Evolutionary conservation across 2,113 vertebrate genomes (phyloP).

Genomic region (Poeciliopsis prolifica): DNA sequence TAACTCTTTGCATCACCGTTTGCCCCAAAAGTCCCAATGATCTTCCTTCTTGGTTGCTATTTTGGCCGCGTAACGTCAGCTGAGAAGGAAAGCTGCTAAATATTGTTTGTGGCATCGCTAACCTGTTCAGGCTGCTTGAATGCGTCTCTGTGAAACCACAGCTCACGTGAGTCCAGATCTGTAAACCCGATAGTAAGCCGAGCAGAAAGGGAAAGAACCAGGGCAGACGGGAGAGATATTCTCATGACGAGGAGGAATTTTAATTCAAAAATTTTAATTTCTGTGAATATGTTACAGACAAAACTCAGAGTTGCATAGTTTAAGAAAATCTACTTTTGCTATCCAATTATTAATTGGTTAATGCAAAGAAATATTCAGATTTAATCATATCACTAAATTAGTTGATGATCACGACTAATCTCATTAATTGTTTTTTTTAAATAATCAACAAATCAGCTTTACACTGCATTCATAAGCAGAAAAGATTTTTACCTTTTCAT

Average conservation of each 20-base stretch:
- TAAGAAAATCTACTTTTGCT: too few species aligned
- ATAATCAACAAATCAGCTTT: too few species aligned
- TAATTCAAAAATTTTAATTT: too few species aligned
- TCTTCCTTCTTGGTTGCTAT: neutral
- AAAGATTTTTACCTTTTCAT: too few species aligned
- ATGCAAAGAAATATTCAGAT: too few species aligned
- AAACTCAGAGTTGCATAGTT: too few species aligned
- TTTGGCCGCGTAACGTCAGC: neutral
- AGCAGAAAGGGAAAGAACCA: constrained; percentile 3
- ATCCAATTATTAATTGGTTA: too few species aligned
- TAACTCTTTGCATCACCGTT: neutral
- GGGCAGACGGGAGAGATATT: neutral
- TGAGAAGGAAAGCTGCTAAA: neutral
- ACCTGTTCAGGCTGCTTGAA: neutral
- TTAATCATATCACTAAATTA: too few species aligned
- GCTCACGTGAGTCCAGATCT: constrained; percentile 22
- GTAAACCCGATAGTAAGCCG: neutral
- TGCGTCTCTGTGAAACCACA: neutral
- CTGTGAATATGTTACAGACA: too few species aligned
- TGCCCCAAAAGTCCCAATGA: neutral
- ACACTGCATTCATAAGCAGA: too few species aligned
- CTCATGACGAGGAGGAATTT: neutral
- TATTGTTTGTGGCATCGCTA: neutral
- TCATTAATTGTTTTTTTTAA: too few species aligned
- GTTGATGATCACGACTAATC: too few species aligned